Evolutionary conservation across 2,888 invertebrate genomes (phyloP), one percentile per base, ranked within the genome.

Genomic region (Cantharis rufa): DNA sequence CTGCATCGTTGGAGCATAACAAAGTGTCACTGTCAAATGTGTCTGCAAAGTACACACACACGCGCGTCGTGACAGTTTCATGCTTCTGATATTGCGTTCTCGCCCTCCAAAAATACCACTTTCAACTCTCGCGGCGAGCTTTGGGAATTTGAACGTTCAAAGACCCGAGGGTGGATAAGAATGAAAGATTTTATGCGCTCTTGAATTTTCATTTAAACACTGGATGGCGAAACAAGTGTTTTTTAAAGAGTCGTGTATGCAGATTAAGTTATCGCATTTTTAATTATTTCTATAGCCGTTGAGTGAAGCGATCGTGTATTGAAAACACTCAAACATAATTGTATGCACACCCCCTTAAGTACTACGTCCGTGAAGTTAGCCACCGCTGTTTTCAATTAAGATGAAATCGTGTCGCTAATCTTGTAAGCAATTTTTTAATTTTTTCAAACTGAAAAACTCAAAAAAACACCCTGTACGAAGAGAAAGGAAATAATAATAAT

Each of bases 21-120:
- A 76, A 76, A 78, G 76, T 76, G 78, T 78, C 76, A 78, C 61
- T 78, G 78, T 78, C 76, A 78, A 74, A 74, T 27, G 69, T 64
- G 70, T 62, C 74, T 75, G 73, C 68, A 73, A 71, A 69, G 75
- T 73, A 73, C 73, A 75, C 68, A 15, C 16, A 28, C 66, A 70
- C 75, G 64, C 72, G 48, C 71, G 61, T 71, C 15, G 61, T 28
- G 62, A 24, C 48, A 70, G 62, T 64, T 69, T 71, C 48, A 63
- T 32, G 69, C 63, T 72, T 15, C 69, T 69, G 74, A 78, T 74
- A 76, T 72, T 76, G 76, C 78, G 62, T 74, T 71, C 74, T 74
- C 74, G 69, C 76, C 73, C 69, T 71, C 64, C 18, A 16, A 72
- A 62, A 70, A 68, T 61, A 70, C 61, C 27, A 69, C 72, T 69